Evolutionary conservation across 2,888 invertebrate species (phyloP).

Genomic region (Clivina fossor): DNA sequence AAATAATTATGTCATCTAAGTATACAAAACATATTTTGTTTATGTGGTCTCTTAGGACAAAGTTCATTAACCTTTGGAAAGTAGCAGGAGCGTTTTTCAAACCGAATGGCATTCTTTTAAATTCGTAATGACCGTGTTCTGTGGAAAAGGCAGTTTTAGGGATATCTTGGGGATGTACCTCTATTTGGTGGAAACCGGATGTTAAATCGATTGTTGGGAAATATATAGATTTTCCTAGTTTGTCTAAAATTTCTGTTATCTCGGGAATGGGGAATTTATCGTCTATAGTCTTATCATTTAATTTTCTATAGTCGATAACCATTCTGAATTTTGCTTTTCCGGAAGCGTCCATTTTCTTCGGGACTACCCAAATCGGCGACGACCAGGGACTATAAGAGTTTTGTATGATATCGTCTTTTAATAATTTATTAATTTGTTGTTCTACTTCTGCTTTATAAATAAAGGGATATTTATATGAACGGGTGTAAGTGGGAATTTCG

Average conservation of each 20-base stretch:
- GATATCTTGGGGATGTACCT: conserved; percentile 37
- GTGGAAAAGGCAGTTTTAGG: conserved; percentile 40
- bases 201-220: conserved; percentile 32
- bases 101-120: conserved; percentile 33
- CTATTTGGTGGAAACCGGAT: conserved; percentile 41
- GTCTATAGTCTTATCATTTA: conserved; percentile 38
- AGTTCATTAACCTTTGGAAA: conserved; percentile 33
- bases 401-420: conserved; percentile 35
- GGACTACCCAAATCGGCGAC: conserved; percentile 40
- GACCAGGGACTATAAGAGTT: conserved; percentile 37
- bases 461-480: conserved; percentile 38
- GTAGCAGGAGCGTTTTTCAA: conserved; percentile 32
- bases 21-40: conserved; percentile 31
- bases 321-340: conserved; percentile 37
- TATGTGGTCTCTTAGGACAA: conserved; percentile 23
- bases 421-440: conserved; percentile 34
- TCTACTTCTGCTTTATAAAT: conserved; percentile 38
- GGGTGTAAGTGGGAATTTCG: conserved; percentile 36
- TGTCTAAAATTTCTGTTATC: conserved; percentile 40
- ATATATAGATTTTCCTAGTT: conserved; percentile 37
- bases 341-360: conserved; percentile 39
- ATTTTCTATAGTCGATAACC: conserved; percentile 40
- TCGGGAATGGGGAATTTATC: conserved; percentile 39
- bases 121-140: conserved; percentile 22
- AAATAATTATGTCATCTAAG: conserved; percentile 33